Percentiles rank a stretch among this genome's conserved stretches.
Evolutionary conservation across 2,113 vertebrate genomes (phyloP).

Genomic region (Myiozetetes cayanensis): DNA sequence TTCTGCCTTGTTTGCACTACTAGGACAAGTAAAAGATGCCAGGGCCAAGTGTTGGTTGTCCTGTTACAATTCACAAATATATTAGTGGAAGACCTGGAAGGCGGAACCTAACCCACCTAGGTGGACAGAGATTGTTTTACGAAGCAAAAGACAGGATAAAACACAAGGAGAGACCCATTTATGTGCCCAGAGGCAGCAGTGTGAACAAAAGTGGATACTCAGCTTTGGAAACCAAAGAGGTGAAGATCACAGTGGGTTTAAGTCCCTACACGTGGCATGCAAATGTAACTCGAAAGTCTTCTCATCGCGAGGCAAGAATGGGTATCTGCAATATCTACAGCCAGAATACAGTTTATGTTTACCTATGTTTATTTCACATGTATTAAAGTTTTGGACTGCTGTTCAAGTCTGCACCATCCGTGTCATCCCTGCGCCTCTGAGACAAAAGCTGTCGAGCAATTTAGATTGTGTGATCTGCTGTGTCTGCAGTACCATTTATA

Average conservation of each 20-base stretch:
- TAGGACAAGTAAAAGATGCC: not conserved
- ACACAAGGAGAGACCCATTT: not conserved
- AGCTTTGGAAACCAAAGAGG: not conserved
- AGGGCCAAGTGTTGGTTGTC: not conserved
- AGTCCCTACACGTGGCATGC: not conserved
- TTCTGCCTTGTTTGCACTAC: not conserved
- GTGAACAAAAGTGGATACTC: not conserved
- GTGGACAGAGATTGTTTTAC: not conserved
- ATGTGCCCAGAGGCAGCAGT: not conserved
- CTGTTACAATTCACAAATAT: not conserved
- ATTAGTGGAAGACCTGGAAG: not conserved
- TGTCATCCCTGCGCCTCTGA: not conserved
- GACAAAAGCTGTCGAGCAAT: not conserved
- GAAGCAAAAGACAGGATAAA: not conserved
- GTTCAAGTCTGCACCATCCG: not conserved
- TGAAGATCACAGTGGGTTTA: not conserved
- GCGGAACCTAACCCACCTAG: not conserved
- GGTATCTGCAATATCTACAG: not conserved
- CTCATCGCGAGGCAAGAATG: not conserved
- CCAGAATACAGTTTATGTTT: not conserved
- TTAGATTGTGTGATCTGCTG: not conserved
- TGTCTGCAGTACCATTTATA: not conserved
- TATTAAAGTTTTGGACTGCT: not conserved
- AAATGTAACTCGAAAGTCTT: not conserved
- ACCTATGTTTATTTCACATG: not conserved